Base-by-base conservation (phyloP, 2,888 invertebrate species). In the Zygogramma bicolorata region DNA sequence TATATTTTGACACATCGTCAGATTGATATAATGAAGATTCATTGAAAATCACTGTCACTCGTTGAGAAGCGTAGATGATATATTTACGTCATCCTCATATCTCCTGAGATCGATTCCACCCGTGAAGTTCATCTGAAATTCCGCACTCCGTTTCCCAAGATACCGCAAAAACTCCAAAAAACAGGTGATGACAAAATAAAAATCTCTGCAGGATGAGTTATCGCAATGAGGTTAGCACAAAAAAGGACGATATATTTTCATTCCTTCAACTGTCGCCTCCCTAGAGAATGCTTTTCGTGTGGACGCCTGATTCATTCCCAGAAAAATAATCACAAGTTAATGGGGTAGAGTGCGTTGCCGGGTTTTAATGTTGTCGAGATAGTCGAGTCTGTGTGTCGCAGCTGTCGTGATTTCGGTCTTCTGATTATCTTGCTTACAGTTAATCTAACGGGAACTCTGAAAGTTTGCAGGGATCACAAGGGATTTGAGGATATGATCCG, bases 321-420 rank as follows among this genome's bases (percentile, higher is more conserved):
- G 53, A 53, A 27, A 53, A 53, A 53, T 53, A 53, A 53, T 53
- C n/a, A 53, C 53, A 46, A 46, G 3, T n/a, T 53, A 27, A 53
- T 53, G 53, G n/a, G 22, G 10, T 15, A 53, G 53, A 53, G 25
- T 27, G 4, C 4, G 20, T 3, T 13, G 18, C 10, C 20, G 46
- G 8, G 46, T 46, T 46, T 20, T 10, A 3, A 8, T 20, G 6
- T 20, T 22, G 7, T 8, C 46, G 20, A 20, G 20, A 20, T 2
- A 46, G 46, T 20, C 6, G 20, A 3, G 10, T 8, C 18, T 8
- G 20, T 7, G 20, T 46, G 7, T 18, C 10, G 20, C 38, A 38
- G n/a, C n/a, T 0, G 1, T 13, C 38, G 38, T 38, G 38, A 38
- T 38, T 38, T 38, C 0, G 10, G n/a, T 38, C n/a, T n/a, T n/a